Base-by-base conservation (phyloP, 2,888 invertebrate species). In the Arge pagana region DNA sequence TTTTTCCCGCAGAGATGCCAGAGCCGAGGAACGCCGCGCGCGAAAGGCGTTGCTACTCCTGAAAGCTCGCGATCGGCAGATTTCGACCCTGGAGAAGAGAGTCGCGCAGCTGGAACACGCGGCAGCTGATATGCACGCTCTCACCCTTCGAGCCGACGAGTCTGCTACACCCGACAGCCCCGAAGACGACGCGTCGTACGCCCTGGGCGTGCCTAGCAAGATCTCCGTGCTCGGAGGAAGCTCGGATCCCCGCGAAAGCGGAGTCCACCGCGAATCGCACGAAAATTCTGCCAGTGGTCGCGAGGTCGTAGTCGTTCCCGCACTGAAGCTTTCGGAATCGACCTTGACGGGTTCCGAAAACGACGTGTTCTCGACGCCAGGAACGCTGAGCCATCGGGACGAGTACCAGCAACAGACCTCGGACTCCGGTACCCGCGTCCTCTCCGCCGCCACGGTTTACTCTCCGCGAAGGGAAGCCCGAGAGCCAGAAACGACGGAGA, bases 21-120 rank as follows among this genome's bases (percentile, higher is more conserved):
- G 59, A 53, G 57, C 64, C 21, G 67, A 67, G 31, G 64, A 67
- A 31, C 40, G 42, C 8, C 53, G 64, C 4, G 62, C 67, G 1
- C 56, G 55, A 10, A 62, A 65, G 19, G 61, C 65, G 2, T 53
- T 67, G 0, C 37, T 52, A n/a, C 48, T 67, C 2, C 33, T 66
- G 31, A 56, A 55, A 45, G 50, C 58, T 2, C 58, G 62, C 2
- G 65, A 67, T 39, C 58, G 53, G 7, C 59, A 50, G 23, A 67
- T 67, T 3, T 58, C 61, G 1, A 43, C 40, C 8, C 43, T 67
- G 3, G 62, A 67, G 16, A 56, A 48, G 30, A 60, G 62, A 7
- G 58, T 67, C 0, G 48, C 42, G 0, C 56, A 61, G 31, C 49
- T 64, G 11, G 62, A 67, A 19, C 43, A 55, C 11, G 37, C 43